These are phyloP conservation scores for Neoitamus cyanurus DNA, from an alignment of 2,888 invertebrate genomes.

Conservation along the genomic window DNA sequence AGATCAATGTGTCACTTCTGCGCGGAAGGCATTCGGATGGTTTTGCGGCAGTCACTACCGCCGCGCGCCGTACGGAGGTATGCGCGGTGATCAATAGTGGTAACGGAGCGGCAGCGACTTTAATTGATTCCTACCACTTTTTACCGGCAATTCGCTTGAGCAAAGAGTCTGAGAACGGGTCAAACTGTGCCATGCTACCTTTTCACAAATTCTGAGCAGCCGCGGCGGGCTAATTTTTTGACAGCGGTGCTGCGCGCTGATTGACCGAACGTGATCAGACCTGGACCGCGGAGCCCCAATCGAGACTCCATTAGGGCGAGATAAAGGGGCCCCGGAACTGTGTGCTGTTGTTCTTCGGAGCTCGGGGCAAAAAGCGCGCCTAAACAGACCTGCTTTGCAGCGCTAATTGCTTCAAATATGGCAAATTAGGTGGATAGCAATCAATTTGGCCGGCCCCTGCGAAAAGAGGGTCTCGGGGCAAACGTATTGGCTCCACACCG, in stretches of 20 bases:
- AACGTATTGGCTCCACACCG: neutral
- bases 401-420: neutral
- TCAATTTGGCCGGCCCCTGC: neutral
- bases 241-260: neutral
- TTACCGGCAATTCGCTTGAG: neutral
- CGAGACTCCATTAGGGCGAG: neutral
- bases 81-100: neutral
- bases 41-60: no score
- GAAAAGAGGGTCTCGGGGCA: neutral
- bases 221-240: neutral
- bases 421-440: neutral
- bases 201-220: neutral
- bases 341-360: neutral
- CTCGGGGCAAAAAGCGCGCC: neutral
- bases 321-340: neutral
- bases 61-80: neutral
- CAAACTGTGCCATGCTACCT: neutral
- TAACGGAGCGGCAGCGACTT: neutral
- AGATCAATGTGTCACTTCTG: neutral
- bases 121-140: neutral
- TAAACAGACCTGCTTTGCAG: neutral
- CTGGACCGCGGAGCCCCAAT: neutral
- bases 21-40: neutral
- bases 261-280: neutral
- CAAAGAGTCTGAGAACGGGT: neutral